Conservation (phyloP, 30 jellyfish, hydroid and myxozoan species). For the Turritopsis dohrnii region DNA sequence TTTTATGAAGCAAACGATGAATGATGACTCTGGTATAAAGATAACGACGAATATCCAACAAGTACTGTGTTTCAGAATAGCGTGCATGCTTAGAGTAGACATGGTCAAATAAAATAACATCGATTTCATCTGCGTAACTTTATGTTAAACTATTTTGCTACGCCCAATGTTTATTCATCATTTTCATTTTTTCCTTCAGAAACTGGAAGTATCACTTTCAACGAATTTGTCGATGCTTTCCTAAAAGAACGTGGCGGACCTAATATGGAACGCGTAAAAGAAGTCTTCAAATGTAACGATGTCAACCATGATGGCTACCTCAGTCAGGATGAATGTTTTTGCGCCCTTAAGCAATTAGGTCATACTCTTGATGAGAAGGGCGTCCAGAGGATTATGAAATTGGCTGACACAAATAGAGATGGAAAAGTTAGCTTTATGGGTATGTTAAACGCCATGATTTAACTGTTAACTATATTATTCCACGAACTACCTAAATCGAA, state of each 20-base stretch:
- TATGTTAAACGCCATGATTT: not conserved
- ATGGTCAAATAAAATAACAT: too few relatives aligned
- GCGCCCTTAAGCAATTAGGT: conserved; percentile 13
- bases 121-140: too few relatives aligned
- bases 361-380: conserved; percentile 9
- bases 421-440: conserved; percentile 9
- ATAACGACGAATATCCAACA: too few relatives aligned
- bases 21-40: too few relatives aligned
- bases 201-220: conserved; percentile 7
- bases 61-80: too few relatives aligned
- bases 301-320: conserved; percentile 10
- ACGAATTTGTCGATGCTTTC: conserved; percentile 18
- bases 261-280: not conserved
- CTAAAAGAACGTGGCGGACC: not conserved
- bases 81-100: too few relatives aligned
- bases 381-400: conserved; percentile 1
- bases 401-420: not conserved
- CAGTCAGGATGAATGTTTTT: not conserved
- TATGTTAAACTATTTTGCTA: not conserved
- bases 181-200: not conserved
- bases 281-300: not conserved
- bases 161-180: not conserved
- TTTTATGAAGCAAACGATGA: too few relatives aligned
- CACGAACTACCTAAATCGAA: not conserved
- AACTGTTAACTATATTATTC: not conserved